Evolutionary conservation across 1,140 invertebrate species (phyloP).

Genomic region (Apis cerana): DNA sequence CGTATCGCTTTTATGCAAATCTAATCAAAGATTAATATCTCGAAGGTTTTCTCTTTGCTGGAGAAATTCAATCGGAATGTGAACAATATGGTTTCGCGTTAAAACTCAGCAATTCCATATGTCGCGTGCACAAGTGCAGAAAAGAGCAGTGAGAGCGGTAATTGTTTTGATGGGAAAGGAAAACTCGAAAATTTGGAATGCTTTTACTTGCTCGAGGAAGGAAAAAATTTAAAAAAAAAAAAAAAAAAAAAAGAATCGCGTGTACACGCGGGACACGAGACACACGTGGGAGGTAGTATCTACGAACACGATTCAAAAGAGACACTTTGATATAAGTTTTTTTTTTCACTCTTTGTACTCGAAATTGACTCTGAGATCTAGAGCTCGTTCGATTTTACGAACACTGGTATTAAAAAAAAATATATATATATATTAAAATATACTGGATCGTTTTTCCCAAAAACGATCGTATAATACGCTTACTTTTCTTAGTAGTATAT

Average conservation of each 20-base stretch:
- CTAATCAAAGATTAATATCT: constrained; percentile 35
- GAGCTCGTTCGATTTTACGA: constrained; percentile 29
- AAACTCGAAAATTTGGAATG: not conserved
- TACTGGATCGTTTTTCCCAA: not conserved
- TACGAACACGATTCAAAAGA: constrained; percentile 39
- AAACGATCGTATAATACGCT: not conserved
- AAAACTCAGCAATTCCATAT: constrained; percentile 43
- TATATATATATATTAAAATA: not conserved
- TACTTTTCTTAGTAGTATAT: constrained; percentile 18
- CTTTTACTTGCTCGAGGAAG: not conserved
- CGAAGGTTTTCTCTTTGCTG: not conserved
- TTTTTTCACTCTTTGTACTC: constrained; percentile 54
- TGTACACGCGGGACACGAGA: not conserved
- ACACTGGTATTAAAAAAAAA: not conserved
- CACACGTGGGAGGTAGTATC: constrained; percentile 40
- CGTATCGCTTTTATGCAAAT: constrained; percentile 36
- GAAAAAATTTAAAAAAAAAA: not conserved
- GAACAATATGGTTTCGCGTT: not conserved
- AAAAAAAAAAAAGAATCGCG: not conserved
- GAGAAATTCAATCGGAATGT: constrained; percentile 11
- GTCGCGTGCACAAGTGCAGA: not conserved
- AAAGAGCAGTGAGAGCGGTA: not conserved
- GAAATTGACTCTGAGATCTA: constrained; percentile 36
- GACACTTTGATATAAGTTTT: not conserved
- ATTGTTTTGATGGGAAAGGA: not conserved